These are phyloP conservation scores for Hippopotamyrus pictus DNA, from an alignment of 2,797 vertebrate genomes.

Conservation along the genomic window DNA sequence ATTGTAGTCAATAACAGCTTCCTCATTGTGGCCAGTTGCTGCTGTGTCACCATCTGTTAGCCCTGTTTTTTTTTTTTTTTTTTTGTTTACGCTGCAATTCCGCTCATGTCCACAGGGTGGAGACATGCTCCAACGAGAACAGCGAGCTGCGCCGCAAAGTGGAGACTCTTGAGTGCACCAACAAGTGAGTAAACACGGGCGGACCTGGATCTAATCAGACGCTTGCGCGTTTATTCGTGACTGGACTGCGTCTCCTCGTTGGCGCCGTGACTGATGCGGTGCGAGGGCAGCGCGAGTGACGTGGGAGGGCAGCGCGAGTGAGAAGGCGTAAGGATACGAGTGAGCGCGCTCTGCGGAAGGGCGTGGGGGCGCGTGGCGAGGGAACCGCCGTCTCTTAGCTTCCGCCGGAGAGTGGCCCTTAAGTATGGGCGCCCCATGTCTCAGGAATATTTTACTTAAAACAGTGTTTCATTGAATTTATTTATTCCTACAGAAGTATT, in stretches of 20 bases:
- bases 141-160: constrained; percentile 89
- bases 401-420: not conserved
- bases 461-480: not conserved
- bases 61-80: not conserved
- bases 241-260: not conserved
- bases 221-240: constrained; percentile 1
- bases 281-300: not conserved
- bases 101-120: constrained; percentile 70
- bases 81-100: constrained; percentile 31
- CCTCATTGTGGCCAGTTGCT: not conserved
- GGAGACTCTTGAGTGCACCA: constrained; percentile 88
- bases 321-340: not conserved
- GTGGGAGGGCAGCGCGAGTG: not conserved
- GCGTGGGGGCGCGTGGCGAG: not conserved
- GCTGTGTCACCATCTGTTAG: constrained; percentile 22
- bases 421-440: not conserved
- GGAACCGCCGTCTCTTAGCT: too few relatives aligned
- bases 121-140: constrained; percentile 94
- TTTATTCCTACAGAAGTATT: not conserved
- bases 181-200: constrained; percentile 69
- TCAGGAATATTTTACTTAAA: not conserved
- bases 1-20: constrained; percentile 12
- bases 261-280: not conserved
- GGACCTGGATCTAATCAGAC: not conserved
- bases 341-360: not conserved